Conservation (phyloP, 2,888 invertebrate species). For the Torymus aiolomorphi region DNA sequence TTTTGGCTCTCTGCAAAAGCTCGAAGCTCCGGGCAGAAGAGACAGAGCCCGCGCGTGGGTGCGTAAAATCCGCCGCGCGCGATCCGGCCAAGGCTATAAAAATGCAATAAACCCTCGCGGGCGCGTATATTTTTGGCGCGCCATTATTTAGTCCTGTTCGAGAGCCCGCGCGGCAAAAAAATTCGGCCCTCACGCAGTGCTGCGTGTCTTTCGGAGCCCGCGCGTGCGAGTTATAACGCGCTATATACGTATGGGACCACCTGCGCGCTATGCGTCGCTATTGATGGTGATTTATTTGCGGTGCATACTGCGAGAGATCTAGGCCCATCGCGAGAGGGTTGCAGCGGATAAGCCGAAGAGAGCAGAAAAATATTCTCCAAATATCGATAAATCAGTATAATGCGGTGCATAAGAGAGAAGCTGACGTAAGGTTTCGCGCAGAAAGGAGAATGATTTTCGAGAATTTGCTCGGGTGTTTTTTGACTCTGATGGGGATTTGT, state of each 20-base stretch:
- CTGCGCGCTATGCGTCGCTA: constrained; percentile 22
- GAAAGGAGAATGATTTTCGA: too few species aligned
- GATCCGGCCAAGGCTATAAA: constrained; percentile 44
- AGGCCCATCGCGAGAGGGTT: too few species aligned
- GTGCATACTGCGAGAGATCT: too few species aligned
- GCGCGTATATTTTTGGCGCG: constrained; percentile 35
- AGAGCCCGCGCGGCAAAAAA: background rate
- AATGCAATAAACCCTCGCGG: constrained; percentile 46
- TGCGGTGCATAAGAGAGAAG: too few species aligned
- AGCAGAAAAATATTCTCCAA: too few species aligned
- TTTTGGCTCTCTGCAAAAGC: constrained; percentile 54
- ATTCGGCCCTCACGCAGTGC: constrained; percentile 1
- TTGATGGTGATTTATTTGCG: constrained; percentile 46
- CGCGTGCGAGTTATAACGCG: constrained; percentile 1
- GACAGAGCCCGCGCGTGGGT: background rate
- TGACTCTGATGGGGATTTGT: too few species aligned
- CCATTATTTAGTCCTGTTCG: constrained; percentile 39
- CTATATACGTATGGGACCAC: constrained; percentile 24
- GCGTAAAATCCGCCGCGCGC: constrained; percentile 17
- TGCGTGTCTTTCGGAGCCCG: background rate
- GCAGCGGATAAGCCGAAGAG: too few species aligned
- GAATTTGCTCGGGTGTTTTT: too few species aligned
- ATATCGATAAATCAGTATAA: too few species aligned
- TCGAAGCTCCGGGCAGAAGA: constrained; percentile 6
- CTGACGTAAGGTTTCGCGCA: too few species aligned